A percentile compares a stretch with the other conserved stretches of the same genome.
Conservation (phyloP, 2,113 vertebrate species). For the Xenopus tropicalis region UCB_Xtro_10.0 CM004443.2:139288501-139289000, state of each 20-base stretch:
- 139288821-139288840: conserved; percentile 79
- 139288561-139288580: conserved; percentile 63
- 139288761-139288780: too few relatives aligned
- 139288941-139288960: not conserved
- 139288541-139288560: conserved; percentile 81
- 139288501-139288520: conserved; percentile 70
- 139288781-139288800: not conserved
- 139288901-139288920: conserved; percentile 76
- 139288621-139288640: conserved; percentile 56
- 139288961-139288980: too few relatives aligned
- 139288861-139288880: conserved; percentile 76
- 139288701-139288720: too few relatives aligned
- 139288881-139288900: conserved; percentile 70
- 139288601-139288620: conserved; percentile 83
- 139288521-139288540: conserved; percentile 79
- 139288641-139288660: not conserved
- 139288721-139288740: too few relatives aligned
- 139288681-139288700: not conserved
- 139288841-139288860: conserved; percentile 77
- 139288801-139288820: conserved; percentile 41
- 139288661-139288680: not conserved
- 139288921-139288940: conserved; percentile 81
- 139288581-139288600: conserved; percentile 77
- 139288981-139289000: too few relatives aligned
- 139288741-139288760: too few relatives aligned